Conservation (phyloP, 2,113 vertebrate species). For the Hippocampus guttulatus region DNA sequence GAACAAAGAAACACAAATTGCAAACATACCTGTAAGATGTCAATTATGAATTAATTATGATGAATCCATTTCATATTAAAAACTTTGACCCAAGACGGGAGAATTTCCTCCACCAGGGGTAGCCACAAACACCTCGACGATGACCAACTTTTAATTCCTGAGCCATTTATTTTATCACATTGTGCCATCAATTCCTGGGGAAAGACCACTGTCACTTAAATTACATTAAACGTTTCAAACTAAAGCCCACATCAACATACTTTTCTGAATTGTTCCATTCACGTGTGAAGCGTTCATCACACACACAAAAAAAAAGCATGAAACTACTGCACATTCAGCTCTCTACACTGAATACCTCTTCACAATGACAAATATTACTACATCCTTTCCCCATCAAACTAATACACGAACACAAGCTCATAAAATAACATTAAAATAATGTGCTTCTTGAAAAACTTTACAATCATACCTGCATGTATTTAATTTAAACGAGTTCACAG, state of each 20-base stretch:
- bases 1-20: too few relatives aligned
- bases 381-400: slow-evolving; percentile 10
- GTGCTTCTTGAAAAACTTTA: not conserved
- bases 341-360: slow-evolving; percentile 30
- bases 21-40: too few relatives aligned
- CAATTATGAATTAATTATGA: too few relatives aligned
- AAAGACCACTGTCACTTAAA: slow-evolving; percentile 19
- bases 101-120: slow-evolving; percentile 62
- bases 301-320: slow-evolving; percentile 12
- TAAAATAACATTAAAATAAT: slow-evolving; percentile 20
- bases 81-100: slow-evolving; percentile 10
- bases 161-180: slow-evolving; percentile 62
- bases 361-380: slow-evolving; percentile 25
- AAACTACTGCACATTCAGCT: slow-evolving; percentile 24
- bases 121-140: slow-evolving; percentile 57
- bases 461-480: not conserved
- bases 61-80: not conserved
- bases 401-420: slow-evolving; percentile 27
- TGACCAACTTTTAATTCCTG: slow-evolving; percentile 52
- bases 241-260: not conserved
- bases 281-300: slow-evolving; percentile 28
- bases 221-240: slow-evolving; percentile 27
- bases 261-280: slow-evolving; percentile 11
- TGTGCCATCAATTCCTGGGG: slow-evolving; percentile 28
- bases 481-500: not conserved